Base-by-base conservation (phyloP, 2,888 invertebrate species). In the Polydrusus tereticollis region DNA sequence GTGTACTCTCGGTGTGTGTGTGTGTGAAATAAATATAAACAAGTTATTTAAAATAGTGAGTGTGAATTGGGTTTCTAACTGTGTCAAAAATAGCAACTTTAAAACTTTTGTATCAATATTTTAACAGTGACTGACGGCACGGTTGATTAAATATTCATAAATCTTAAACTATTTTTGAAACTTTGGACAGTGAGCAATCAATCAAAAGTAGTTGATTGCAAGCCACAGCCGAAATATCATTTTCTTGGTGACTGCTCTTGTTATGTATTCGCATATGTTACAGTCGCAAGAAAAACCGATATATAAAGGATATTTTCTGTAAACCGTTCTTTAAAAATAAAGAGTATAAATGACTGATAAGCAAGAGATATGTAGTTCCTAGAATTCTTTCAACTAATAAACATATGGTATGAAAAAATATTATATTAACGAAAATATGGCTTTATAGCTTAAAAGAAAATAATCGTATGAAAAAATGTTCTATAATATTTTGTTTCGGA, bases 11-110 rank as follows among this genome's bases (percentile, higher is more conserved):
- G 69, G 62, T 70, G 70, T 72, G 50, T 71, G 70, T 72, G 50
- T 71, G 71, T 72, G 65, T 71, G 69, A 55, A 74, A 65, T 67
- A 62, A 73, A 75, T 70, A 75, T 62, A 73, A 67, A 59, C 65
- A 72, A 63, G 45, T 66, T 59, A 68, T 65, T 68, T 64, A 72
- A 73, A 72, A 72, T 43, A 26, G 43, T 41, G 59, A 23, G 43
- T 41, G 59, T 59, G 43, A 14, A 43, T n/a, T n/a, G n/a, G 21
- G 20, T 59, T 12, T 12, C 12, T 38, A 26, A 59, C 59, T 26
- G 59, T 59, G 43, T 59, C 6, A 43, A 43, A 71, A 12, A 64
- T 43, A 16, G 16, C 6, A 18, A 18, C 16, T n/a, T 18, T 43
- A 18, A 43, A 43, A 43, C 7, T 18, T 16, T 43, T 16, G 5